Conservation (phyloP, 1,140 invertebrate species). For the Megalonaias nervosa region DNA sequence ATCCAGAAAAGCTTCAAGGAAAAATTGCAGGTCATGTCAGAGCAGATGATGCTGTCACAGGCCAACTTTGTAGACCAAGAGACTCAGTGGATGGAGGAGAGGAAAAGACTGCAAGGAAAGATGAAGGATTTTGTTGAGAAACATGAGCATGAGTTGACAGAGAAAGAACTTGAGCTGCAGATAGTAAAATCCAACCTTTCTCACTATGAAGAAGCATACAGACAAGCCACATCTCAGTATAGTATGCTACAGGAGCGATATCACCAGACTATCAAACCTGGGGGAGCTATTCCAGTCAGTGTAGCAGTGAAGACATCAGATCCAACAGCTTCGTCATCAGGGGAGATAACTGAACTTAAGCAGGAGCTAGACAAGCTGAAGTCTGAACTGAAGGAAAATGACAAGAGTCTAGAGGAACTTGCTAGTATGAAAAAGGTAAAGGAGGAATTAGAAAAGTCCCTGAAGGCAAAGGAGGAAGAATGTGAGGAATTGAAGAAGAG, state of each 20-base stretch:
- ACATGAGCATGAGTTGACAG: constrained; percentile 60
- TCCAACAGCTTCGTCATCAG: neutral
- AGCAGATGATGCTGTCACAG: constrained; percentile 86
- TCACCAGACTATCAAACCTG: constrained; percentile 46
- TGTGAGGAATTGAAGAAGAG: constrained; percentile 35
- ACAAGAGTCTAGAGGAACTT: constrained; percentile 30
- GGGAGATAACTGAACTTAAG: constrained; percentile 1
- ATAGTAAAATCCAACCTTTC: constrained; percentile 49
- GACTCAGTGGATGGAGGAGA: constrained; percentile 80
- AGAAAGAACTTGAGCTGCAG: constrained; percentile 75
- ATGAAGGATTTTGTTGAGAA: constrained; percentile 69
- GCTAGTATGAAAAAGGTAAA: constrained; percentile 33
- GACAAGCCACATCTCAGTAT: constrained; percentile 59
- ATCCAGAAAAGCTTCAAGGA: constrained; percentile 59
- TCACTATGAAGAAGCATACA: constrained; percentile 60
- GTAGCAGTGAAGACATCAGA: neutral
- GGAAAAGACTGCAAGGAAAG: constrained; percentile 75
- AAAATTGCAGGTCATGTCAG: constrained; percentile 76
- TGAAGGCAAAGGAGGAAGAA: constrained; percentile 36
- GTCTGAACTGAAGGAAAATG: constrained; percentile 30
- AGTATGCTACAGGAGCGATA: constrained; percentile 59
- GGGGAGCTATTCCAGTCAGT: constrained; percentile 15
- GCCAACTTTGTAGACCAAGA: constrained; percentile 83
- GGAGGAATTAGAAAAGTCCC: constrained; percentile 28
- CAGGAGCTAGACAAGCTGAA: constrained; percentile 29